phyloP scores from a whole-genome alignment of 30 jellyfish, hydroid and myxozoan genomes.

The Catostylus mosaicus region DNA sequence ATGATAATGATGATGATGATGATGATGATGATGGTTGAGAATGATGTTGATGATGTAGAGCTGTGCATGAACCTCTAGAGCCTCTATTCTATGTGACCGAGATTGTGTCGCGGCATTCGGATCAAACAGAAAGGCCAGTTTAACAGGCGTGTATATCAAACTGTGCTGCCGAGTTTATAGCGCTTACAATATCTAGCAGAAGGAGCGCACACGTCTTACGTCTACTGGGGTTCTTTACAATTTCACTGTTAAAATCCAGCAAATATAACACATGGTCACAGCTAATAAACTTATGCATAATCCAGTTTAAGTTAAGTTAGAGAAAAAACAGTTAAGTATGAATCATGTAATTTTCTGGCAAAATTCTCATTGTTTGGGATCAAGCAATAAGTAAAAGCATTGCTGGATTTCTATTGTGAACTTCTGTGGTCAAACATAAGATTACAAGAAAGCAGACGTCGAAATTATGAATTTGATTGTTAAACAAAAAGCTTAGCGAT shows the following conservation, averaged over 20 bases:
- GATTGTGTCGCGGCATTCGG: too few species aligned
- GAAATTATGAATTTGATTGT: not conserved
- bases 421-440: not conserved
- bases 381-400: not conserved
- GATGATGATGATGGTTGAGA: too few species aligned
- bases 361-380: not conserved
- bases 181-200: too few species aligned
- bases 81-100: too few species aligned
- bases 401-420: not conserved
- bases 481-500: not conserved
- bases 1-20: too few species aligned
- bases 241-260: not conserved
- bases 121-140: too few species aligned
- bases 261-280: not conserved
- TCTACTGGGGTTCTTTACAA: not conserved
- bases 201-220: too few species aligned
- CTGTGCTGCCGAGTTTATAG: too few species aligned
- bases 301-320: not conserved
- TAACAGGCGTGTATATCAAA: too few species aligned
- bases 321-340: not conserved
- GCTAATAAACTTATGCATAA: not conserved
- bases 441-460: not conserved
- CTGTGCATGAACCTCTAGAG: too few species aligned
- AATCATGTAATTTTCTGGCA: not conserved
- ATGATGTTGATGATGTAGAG: too few species aligned